These are phyloP conservation scores for fruit fly (Drosophila melanogaster) DNA, from an alignment of 1,140 invertebrate genomes.

Conservation along the genomic window DNA sequence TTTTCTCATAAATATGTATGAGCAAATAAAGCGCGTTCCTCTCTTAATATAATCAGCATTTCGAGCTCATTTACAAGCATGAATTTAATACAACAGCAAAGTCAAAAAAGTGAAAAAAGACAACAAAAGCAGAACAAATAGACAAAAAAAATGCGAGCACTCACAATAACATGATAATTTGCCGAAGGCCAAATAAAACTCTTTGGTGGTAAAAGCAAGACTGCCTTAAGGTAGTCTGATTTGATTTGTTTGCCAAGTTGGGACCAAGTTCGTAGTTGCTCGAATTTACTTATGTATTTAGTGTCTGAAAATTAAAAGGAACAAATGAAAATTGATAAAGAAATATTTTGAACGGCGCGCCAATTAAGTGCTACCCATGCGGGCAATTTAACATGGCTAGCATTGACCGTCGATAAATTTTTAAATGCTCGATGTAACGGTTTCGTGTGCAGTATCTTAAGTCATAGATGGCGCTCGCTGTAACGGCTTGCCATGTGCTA, in stretches of 20 bases:
- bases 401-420: background rate
- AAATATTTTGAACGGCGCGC: constrained; percentile 38
- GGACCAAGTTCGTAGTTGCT: background rate
- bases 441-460: background rate
- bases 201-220: constrained; percentile 51
- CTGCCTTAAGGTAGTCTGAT: constrained; percentile 25
- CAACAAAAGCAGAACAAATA: constrained; percentile 19
- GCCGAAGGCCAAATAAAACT: constrained; percentile 55
- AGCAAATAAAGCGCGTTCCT: constrained; percentile 27
- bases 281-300: constrained; percentile 17
- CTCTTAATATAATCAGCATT: constrained; percentile 13
- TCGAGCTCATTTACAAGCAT: constrained; percentile 4
- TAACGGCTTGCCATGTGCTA: background rate
- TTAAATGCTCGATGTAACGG: too few species aligned
- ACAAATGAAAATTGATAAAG: constrained; percentile 15
- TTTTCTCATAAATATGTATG: constrained; percentile 53
- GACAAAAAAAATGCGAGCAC: constrained; percentile 34
- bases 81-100: constrained; percentile 26
- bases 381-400: background rate
- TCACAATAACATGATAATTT: constrained; percentile 68
- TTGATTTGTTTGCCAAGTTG: constrained; percentile 34
- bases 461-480: constrained; percentile 6
- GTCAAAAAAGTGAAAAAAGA: background rate
- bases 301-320: constrained; percentile 53
- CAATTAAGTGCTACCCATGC: background rate